Evolutionary conservation across 2,113 vertebrate species (phyloP).

Genomic region (Salvator merianae): DNA sequence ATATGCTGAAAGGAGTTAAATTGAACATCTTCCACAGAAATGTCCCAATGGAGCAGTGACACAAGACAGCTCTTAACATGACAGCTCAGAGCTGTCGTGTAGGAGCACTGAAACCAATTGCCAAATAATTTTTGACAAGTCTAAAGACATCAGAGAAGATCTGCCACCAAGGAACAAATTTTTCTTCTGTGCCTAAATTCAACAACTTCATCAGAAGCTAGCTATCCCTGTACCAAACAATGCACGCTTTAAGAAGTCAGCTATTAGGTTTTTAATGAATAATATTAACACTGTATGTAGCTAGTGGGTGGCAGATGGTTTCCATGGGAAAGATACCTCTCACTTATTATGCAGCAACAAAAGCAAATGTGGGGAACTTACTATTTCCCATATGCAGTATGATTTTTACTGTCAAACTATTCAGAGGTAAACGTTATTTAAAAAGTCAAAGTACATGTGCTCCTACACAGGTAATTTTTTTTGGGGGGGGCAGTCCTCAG

Average conservation of each 20-base stretch:
- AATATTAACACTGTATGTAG: conserved; percentile 7
- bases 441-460: background rate
- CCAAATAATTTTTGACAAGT: conserved; percentile 34
- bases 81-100: conserved; percentile 29
- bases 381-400: conserved; percentile 8
- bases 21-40: conserved; percentile 20
- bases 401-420: background rate
- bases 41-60: conserved; percentile 22
- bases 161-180: conserved; percentile 3
- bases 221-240: conserved; percentile 13
- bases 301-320: background rate
- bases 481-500: background rate
- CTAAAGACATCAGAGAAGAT: conserved; percentile 31
- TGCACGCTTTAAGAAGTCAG: conserved; percentile 16
- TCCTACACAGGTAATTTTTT: background rate
- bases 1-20: background rate
- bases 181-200: background rate
- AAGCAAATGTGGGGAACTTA: background rate
- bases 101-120: conserved; percentile 23
- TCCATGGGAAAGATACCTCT: conserved; percentile 1
- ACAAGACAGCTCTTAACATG: conserved; percentile 16
- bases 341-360: conserved; percentile 8
- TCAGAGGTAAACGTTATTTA: background rate
- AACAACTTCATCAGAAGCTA: background rate
- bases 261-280: conserved; percentile 28